phyloP scores from a whole-genome alignment of 2,113 vertebrate genomes.

The Terrapene triunguis region DNA sequence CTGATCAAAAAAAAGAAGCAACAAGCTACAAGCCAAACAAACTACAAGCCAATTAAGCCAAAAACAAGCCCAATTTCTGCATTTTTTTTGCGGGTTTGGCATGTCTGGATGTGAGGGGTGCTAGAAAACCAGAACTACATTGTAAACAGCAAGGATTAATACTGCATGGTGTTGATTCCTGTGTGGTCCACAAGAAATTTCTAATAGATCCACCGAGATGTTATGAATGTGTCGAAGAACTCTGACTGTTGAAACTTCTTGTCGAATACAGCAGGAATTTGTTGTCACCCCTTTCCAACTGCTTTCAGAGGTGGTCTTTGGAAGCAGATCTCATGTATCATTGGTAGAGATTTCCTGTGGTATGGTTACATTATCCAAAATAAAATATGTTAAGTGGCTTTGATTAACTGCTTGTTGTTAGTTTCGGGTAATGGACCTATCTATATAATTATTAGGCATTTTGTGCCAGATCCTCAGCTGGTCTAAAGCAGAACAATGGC shows the following conservation, averaged over 20 bases:
- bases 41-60: no score
- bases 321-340: background rate
- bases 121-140: background rate
- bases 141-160: background rate
- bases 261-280: background rate
- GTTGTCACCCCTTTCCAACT: background rate
- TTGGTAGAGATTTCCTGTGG: background rate
- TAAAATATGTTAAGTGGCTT: rapidly evolving
- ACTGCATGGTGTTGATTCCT: background rate
- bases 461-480: background rate
- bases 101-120: background rate
- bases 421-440: background rate
- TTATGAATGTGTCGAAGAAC: background rate
- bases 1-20: no score
- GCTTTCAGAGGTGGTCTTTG: background rate
- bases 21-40: no score
- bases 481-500: background rate
- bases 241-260: background rate
- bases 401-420: background rate
- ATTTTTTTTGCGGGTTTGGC: no score
- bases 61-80: no score
- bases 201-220: background rate
- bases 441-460: rapidly evolving
- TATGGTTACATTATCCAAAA: background rate
- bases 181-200: background rate